Base-by-base conservation (phyloP, 2,888 invertebrate genomes). In the Colletes collaris region DNA sequence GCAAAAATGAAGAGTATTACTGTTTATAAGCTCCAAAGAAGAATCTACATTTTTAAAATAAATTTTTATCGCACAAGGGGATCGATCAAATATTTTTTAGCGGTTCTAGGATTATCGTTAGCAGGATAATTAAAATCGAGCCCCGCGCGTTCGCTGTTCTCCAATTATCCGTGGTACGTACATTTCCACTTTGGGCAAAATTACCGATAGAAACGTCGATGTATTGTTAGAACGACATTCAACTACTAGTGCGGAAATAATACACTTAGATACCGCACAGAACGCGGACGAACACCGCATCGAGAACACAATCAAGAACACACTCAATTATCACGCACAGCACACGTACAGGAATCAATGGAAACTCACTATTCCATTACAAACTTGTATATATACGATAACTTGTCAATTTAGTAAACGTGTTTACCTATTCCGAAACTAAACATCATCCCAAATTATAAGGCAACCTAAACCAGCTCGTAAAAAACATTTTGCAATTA, bases 341-440 rank as follows among this genome's bases (percentile, higher is more conserved):
- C 35, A 35, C 56, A 35, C 11, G 6, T 11, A 10, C 13, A 13
- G 35, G 35, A 56, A 56, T 56, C 56, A 56, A 56, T 27, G 56
- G 27, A 56, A 56, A 35, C 56, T 35, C 35, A 35, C 56, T 56
- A 27, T 35, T 27, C 56, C 56, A 13, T n/a, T 11, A 35, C 56
- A 56, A 56, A 56, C 35, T 56, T 56, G 35, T 27, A 3, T 35
- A 56, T 35, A 35, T 6, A 13, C 56, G 56, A 35, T 56, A 27
- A 56, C 56, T 56, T 56, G 56, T 56, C 56, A 35, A 56, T 56
- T 56, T 27, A 13, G 56, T 35, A 6, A 56, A 35, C 56, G 35
- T 35, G 35, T 56, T 56, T 27, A 35, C 2, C 35, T 27, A 27
- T 56, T 56, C 27, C 11, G 11, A 56, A 56, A 58, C 58, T 40